Evolutionary conservation across 2,113 vertebrate species (phyloP), one percentile per base, ranked within the genome.

Genomic region (Rhynchomys soricoides): DNA sequence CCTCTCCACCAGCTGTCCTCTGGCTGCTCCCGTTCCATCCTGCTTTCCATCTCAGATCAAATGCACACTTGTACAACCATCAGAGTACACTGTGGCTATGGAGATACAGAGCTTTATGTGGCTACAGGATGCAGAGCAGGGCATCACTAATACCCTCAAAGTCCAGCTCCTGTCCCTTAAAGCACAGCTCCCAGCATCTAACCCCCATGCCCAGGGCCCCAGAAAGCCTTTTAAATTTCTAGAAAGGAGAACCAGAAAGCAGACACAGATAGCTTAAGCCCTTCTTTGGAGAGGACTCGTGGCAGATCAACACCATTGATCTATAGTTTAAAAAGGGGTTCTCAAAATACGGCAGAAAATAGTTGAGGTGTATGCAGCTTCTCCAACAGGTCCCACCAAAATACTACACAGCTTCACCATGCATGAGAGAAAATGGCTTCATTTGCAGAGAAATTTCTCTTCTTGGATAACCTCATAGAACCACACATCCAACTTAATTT

Each of bases 1-100:
- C 40, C 68, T 93, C 24, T 1, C 8, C 17, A 6, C 22, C 0
- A 0, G 15, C 13, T 34, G 16, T 0, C 7, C 1, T 55, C 86
- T 74, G 17, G 13, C 71, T 26, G 17, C 19, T 81, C 37, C 11
- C 19, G 21, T 40, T 57, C 5, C 1, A 2, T 16, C 8, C 8
- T 68, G 17, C 26, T 75, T 70, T 57, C 90, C 7, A 22, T 21
- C n/a, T 16, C n/a, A 17, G 12, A 66, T 59, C 55, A 73, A 40
- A 48, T 62, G 7, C 3, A 17, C 29, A n/a, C 34, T 79, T 50
- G 50, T 3, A 4, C 29, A 19, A 22, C 64, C 66, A 77, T 45
- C 74, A 75, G 15, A 68, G 66, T 26, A 16, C 29, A 12, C 26
- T 75, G 62, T 40, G 29, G 4, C 21, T 70, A 34, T 22, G 24